Evolutionary conservation across 2,113 vertebrate genomes (phyloP), one percentile per base, ranked within the genome.

Genomic region (Phalacrocorax carbo): DNA sequence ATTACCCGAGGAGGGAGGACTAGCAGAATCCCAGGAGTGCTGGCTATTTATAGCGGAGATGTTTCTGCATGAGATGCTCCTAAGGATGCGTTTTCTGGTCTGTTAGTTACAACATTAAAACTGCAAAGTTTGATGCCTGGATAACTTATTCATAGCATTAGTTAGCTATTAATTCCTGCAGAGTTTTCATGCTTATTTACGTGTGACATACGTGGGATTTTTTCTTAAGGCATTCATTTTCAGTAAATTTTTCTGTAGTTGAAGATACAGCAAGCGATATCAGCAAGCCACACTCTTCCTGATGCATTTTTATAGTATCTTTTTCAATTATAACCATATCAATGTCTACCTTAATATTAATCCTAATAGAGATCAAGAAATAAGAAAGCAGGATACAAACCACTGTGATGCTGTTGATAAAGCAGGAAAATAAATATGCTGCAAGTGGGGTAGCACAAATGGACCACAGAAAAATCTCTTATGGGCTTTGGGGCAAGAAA

Each of bases 81-180:
- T 29, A 57, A 64, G 73, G 62, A 68, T 80, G 14, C 30, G 1
- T 75, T 86, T 93, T 78, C 60, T 83, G 36, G 51, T 76, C 32
- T 42, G 66, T 80, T 88, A 70, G 66, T 92, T 88, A 54, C 52
- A 48, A 42, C 34, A 36, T 81, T 48, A 68, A 60, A 75, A 46
- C 44, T 26, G 80, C 72, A 9, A 42, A 88, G 73, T 94, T 81
- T 77, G 38, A 44, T 90, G 49, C 54, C 52, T 84, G 42, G 22
- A 16, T 91, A 76, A 91, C 44, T 93, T 94, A 75, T 48, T 81
- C 58, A 29, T 60, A 70, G 81, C 44, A 30, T 93, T 93, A 94
- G 92, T 94, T 89, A 92, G 86, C 49, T 93, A 30, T 82, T 94
- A 82, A 65, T 65, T 90, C 29, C 69, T 94, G 52, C 40, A 30